Conservation (phyloP, 2,113 vertebrate genomes). For the Nannospalax galili region DNA sequence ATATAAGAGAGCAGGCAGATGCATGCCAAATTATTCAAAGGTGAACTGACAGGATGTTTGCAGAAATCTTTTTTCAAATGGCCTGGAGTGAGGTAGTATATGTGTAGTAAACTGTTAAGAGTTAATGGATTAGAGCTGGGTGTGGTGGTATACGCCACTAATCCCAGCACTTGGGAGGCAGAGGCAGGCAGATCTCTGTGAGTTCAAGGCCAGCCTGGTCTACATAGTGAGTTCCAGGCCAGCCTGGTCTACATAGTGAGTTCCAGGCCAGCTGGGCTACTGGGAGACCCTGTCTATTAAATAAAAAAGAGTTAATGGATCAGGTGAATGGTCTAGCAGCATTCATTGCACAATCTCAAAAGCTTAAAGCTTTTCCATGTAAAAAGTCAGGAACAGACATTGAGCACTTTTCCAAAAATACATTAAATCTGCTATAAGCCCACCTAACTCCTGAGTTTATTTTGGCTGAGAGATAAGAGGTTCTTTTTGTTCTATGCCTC, state of each 20-base stretch:
- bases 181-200: too few species aligned
- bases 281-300: too few species aligned
- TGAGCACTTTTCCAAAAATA: not conserved
- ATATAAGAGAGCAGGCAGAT: not conserved
- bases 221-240: too few species aligned
- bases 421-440: not conserved
- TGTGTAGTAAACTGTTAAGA: not conserved
- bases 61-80: constrained; percentile 9
- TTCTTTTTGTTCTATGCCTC: not conserved
- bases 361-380: constrained; percentile 19
- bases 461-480: not conserved
- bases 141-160: too few species aligned
- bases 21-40: not conserved
- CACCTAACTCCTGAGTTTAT: not conserved
- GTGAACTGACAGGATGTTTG: not conserved
- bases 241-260: too few species aligned
- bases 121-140: not conserved
- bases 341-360: not conserved
- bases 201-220: too few species aligned
- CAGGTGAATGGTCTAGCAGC: not conserved
- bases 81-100: not conserved
- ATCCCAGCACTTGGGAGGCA: too few species aligned
- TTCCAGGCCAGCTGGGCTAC: too few species aligned
- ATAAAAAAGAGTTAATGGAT: not conserved
- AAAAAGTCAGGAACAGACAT: not conserved